A percentile compares a stretch with the other conserved stretches of the same genome.
Conservation (phyloP, 2,113 vertebrate genomes). For the Cynocephalus volans region DNA sequence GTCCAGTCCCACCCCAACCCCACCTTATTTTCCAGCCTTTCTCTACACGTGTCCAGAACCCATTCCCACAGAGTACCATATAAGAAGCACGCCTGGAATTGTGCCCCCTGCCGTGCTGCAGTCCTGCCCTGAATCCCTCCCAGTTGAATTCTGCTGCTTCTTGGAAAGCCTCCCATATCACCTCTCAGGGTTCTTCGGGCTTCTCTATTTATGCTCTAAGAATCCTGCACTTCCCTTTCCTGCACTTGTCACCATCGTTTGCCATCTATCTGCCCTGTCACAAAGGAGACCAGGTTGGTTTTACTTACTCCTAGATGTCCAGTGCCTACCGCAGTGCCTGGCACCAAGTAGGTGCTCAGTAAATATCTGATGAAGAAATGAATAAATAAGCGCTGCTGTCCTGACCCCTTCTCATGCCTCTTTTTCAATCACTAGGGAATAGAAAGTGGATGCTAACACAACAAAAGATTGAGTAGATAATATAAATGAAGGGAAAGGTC, state of each 20-base stretch:
- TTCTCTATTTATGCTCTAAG: background rate
- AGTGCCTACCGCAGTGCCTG: background rate
- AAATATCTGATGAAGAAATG: background rate
- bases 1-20: background rate
- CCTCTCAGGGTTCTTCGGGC: background rate
- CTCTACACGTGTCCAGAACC: background rate
- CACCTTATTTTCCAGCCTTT: background rate
- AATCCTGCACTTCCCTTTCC: background rate
- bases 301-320: background rate
- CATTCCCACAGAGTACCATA: background rate
- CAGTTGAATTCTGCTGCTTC: background rate
- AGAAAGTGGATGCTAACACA: slow-evolving; percentile 32
- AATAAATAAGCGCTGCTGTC: background rate
- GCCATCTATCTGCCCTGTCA: background rate
- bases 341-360: background rate
- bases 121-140: background rate
- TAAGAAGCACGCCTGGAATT: background rate
- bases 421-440: background rate
- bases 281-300: background rate
- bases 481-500: slow-evolving; percentile 74
- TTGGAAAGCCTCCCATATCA: background rate
- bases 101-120: background rate
- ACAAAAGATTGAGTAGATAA: slow-evolving; percentile 54
- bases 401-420: background rate
- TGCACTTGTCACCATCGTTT: background rate